These are phyloP conservation scores for Nephrocerus scutellatus DNA, from an alignment of 2,888 invertebrate genomes.

Conservation along the genomic window DNA sequence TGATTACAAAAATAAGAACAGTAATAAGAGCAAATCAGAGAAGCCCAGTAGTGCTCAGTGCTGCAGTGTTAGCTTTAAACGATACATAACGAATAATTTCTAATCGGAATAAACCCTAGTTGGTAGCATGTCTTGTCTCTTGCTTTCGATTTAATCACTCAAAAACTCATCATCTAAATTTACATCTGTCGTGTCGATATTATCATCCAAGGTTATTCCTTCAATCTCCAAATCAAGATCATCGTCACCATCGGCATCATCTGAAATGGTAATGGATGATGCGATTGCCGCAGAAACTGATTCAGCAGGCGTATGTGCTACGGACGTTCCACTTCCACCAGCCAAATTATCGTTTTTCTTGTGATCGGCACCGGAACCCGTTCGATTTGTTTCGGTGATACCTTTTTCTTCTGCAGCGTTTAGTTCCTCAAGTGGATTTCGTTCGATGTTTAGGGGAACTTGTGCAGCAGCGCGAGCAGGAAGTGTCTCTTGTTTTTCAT, in stretches of 20 bases:
- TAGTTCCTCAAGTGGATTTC: constrained; percentile 67
- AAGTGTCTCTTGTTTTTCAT: constrained; percentile 32
- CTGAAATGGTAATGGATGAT: constrained; percentile 9
- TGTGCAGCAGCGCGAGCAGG: constrained; percentile 56
- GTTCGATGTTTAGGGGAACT: constrained; percentile 57
- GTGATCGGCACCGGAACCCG: constrained; percentile 25
- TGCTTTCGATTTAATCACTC: too few relatives aligned
- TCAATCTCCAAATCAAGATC: constrained; percentile 81
- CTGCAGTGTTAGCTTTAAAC: too few relatives aligned
- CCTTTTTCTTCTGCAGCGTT: constrained; percentile 53
- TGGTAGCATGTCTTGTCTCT: too few relatives aligned
- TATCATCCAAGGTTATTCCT: constrained; percentile 71
- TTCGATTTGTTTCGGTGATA: constrained; percentile 41
- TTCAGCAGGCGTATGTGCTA: too few relatives aligned
- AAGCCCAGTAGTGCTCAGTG: too few relatives aligned
- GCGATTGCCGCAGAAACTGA: constrained; percentile 10
- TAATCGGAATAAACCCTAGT: too few relatives aligned
- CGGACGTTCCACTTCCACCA: constrained; percentile 6
- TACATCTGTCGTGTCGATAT: constrained; percentile 67
- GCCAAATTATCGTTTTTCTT: constrained; percentile 37
- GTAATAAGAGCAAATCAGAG: too few relatives aligned
- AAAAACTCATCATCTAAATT: constrained; percentile 63
- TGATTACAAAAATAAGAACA: too few relatives aligned
- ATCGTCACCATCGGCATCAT: constrained; percentile 60
- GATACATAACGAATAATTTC: too few relatives aligned